Conservation (phyloP, 2,797 vertebrate genomes). For the Brachymystax lenok region DNA sequence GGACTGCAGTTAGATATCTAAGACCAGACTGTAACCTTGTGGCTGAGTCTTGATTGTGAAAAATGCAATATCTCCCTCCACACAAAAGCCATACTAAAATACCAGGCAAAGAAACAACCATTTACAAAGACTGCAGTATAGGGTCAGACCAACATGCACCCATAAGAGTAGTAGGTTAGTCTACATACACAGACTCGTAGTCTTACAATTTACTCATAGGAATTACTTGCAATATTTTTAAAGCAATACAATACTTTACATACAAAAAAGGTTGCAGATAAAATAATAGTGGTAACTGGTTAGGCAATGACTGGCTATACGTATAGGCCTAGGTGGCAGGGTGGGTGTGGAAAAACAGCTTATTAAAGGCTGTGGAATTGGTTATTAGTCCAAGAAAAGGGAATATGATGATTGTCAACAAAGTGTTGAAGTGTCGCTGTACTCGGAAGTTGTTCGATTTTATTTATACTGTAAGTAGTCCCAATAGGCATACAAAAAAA, state of each 20-base stretch:
- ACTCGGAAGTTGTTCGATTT: slow-evolving; percentile 46
- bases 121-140: slow-evolving; percentile 46
- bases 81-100: slow-evolving; percentile 70
- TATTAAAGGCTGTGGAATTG: slow-evolving; percentile 59
- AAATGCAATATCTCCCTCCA: slow-evolving; percentile 57
- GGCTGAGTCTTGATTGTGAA: slow-evolving; percentile 56
- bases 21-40: slow-evolving; percentile 48
- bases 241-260: slow-evolving; percentile 68
- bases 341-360: slow-evolving; percentile 42
- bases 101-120: slow-evolving; percentile 40
- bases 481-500: slow-evolving; percentile 39
- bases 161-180: slow-evolving; percentile 49
- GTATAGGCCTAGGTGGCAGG: slow-evolving; percentile 8
- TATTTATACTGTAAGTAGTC: slow-evolving; percentile 57
- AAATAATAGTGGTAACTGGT: slow-evolving; percentile 56
- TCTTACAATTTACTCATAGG: slow-evolving; percentile 51
- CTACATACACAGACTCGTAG: slow-evolving; percentile 58
- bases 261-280: slow-evolving; percentile 67
- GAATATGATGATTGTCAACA: slow-evolving; percentile 48
- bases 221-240: slow-evolving; percentile 74
- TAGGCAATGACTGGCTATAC: slow-evolving; percentile 43
- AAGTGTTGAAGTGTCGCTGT: slow-evolving; percentile 33
- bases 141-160: slow-evolving; percentile 52
- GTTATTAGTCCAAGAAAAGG: slow-evolving; percentile 46
- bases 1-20: slow-evolving; percentile 45